phyloP scores from a whole-genome alignment of 2,113 vertebrate species.

The Panurus biarmicus region DNA sequence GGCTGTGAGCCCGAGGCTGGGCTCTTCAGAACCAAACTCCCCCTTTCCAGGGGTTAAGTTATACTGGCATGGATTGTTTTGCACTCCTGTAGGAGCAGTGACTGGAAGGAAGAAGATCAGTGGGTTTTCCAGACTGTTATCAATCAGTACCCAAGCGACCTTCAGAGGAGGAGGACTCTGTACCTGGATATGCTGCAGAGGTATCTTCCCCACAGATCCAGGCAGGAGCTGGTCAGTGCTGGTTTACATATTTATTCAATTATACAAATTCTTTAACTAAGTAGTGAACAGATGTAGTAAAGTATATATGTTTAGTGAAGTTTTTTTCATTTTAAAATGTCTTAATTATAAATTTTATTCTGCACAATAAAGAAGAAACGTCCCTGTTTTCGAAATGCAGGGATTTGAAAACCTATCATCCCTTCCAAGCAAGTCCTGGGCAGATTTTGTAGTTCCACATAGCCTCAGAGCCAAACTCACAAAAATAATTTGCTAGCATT shows the following conservation, averaged over 20 bases:
- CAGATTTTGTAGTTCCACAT: background rate
- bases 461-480: background rate
- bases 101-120: slow-evolving; percentile 79
- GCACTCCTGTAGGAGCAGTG: slow-evolving; percentile 68
- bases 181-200: slow-evolving; percentile 84
- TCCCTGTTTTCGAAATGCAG: background rate
- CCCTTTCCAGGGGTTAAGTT: background rate
- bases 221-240: slow-evolving; percentile 81
- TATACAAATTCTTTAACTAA: background rate
- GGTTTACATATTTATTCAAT: background rate
- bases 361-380: background rate
- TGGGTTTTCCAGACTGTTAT: slow-evolving; percentile 76
- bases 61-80: background rate
- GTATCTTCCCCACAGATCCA: slow-evolving; percentile 78
- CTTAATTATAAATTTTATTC: background rate
- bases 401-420: background rate
- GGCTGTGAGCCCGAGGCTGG: background rate
- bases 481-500: background rate
- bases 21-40: background rate
- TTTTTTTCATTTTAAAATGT: background rate
- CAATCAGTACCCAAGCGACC: slow-evolving; percentile 74
- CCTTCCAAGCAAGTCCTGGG: background rate
- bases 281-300: background rate
- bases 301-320: background rate
- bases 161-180: slow-evolving; percentile 75